Percentiles rank a stretch among this genome's conserved stretches.
Evolutionary conservation across 2,888 invertebrate genomes (phyloP).

Genomic region (Calliscelio sp.): DNA sequence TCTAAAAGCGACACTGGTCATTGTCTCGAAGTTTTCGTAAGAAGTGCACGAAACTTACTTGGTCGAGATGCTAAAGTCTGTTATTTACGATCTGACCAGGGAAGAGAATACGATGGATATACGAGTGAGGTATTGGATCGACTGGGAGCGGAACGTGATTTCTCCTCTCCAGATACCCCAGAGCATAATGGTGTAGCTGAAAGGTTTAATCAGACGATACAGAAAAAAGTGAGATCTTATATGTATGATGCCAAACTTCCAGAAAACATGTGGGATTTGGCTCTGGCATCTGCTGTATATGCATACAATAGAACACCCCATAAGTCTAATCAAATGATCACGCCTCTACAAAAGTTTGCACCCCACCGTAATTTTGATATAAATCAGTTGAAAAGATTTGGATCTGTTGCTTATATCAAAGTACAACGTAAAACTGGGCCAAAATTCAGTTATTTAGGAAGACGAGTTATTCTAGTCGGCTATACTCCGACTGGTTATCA

Average conservation of each 20-base stretch:
- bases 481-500: constrained; percentile 49
- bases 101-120: neutral
- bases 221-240: constrained; percentile 35
- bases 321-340: constrained; percentile 51
- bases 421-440: constrained; percentile 54
- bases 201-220: constrained; percentile 17
- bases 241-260: constrained; percentile 41
- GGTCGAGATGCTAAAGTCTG: neutral
- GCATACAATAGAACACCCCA: constrained; percentile 64
- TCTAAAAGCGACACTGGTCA: neutral
- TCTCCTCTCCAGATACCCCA: neutral
- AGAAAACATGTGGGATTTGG: constrained; percentile 59
- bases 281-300: constrained; percentile 54
- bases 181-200: neutral
- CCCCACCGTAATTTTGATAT: constrained; percentile 49
- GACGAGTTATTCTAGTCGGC: constrained; percentile 61
- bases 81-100: neutral
- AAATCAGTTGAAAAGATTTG: constrained; percentile 52
- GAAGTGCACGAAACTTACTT: neutral
- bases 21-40: neutral
- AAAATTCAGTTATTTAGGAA: constrained; percentile 55
- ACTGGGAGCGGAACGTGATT: neutral
- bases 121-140: neutral
- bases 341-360: constrained; percentile 55
- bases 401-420: constrained; percentile 63